Percentiles rank a stretch among this genome's conserved stretches.
Evolutionary conservation across 2,888 invertebrate genomes (phyloP).

Genomic region (Eupeodes luniger): DNA sequence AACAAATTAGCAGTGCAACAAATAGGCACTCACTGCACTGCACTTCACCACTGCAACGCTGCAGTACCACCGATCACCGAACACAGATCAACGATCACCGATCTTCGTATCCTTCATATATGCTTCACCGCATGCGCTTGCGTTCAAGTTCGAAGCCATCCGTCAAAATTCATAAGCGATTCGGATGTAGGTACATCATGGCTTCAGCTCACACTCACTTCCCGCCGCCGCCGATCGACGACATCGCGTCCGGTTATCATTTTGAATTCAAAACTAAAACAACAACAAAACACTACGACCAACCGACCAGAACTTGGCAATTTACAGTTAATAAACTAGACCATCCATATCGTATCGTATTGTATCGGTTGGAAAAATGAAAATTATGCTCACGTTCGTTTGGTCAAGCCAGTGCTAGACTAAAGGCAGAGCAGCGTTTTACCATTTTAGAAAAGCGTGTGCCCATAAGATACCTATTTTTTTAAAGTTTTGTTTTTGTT

Average conservation of each 20-base stretch:
- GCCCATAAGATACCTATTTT: conserved; percentile 58
- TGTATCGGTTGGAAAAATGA: conserved; percentile 37
- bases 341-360: conserved; percentile 34
- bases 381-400: conserved; percentile 62
- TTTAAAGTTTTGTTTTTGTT: neutral
- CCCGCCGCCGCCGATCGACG: neutral
- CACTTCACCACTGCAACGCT: neutral
- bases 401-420: neutral
- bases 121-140: conserved; percentile 36
- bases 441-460: conserved; percentile 60
- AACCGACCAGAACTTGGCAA: conserved; percentile 58
- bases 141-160: conserved; percentile 53
- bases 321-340: conserved; percentile 76
- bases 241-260: conserved; percentile 11
- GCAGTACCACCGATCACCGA: neutral
- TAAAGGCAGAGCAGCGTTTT: conserved; percentile 36
- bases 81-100: neutral
- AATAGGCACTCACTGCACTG: conserved; percentile 54
- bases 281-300: conserved; percentile 4
- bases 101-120: neutral
- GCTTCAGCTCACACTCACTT: conserved; percentile 24
- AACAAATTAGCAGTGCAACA: conserved; percentile 71
- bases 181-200: conserved; percentile 27
- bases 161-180: conserved; percentile 71
- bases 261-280: neutral